Evolutionary conservation across 2,797 vertebrate genomes (phyloP), one percentile per base, ranked within the genome.

Genomic region (Neostethus bicornis): DNA sequence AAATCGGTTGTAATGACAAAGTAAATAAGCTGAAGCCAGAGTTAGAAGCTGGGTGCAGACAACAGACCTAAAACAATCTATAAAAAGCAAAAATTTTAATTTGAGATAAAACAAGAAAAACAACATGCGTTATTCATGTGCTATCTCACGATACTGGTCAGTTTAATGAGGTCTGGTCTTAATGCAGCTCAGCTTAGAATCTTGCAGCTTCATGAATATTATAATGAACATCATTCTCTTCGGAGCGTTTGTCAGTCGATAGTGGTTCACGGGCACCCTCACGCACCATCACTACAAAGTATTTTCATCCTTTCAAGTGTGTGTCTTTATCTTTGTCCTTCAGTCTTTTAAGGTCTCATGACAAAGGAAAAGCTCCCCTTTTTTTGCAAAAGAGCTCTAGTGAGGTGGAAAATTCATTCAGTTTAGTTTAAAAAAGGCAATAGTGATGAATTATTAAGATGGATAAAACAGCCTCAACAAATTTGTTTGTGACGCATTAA

Each of bases 171-270:
- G 69, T 68, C 39, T 17, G 46, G 24, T 61, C 66, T 63, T 60
- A 57, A 63, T 75, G 55, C 47, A 53, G 61, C 29, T 69, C 37
- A 1, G 6, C 56, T 76, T 51, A 51, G 59, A 70, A 56, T 65
- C 59, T 70, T 61, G 53, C 62, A 52, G 72, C 61, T 75, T 84
- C 76, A 83, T 87, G 62, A 85, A 84, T 87, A 82, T 85, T 74
- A 57, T 79, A 78, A 84, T 87, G 55, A 69, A 41, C 2, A 3
- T 12, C 42, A 35, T 70, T 72, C 44, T 77, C 63, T 63, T 61
- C 35, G 63, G 41, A 61, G 61, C 58, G 61, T 41, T 57, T 4
- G 12, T 57, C 47, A 23, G 43, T 80, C 31, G 19, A 67, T 77
- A 46, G 31, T 20, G 17, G 69, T 62, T 75, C 51, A 70, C 58